Conservation (phyloP, 2,113 vertebrate species). For the Forbesichthys papilliferus region DNA sequence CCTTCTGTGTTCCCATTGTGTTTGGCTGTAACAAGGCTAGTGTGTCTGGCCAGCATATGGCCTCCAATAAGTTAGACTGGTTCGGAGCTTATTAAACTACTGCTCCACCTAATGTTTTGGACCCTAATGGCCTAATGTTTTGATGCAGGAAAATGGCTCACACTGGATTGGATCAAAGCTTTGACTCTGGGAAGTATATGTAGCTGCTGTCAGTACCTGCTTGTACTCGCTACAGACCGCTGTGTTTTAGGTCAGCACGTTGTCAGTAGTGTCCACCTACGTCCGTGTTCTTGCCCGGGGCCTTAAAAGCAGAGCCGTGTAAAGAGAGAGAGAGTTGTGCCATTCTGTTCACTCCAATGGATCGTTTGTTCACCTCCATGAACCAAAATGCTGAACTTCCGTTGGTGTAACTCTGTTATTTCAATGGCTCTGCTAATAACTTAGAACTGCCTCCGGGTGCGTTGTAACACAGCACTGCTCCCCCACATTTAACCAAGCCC, state of each 20-base stretch:
- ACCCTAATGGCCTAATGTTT: constrained; percentile 1
- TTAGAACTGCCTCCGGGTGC: constrained; percentile 31
- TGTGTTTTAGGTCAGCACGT: constrained; percentile 5
- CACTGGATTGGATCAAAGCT: constrained; percentile 1
- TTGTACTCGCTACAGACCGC: constrained; percentile 1
- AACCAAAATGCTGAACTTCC: too few relatives aligned
- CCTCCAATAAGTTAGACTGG: constrained; percentile 45
- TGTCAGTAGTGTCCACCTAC: constrained; percentile 5
- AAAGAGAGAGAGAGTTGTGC: too few relatives aligned
- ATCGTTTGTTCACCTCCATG: too few relatives aligned
- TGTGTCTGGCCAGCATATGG: constrained; percentile 71
- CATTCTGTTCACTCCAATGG: too few relatives aligned
- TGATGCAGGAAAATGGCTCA: background rate
- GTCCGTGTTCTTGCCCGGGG: constrained; percentile 16
- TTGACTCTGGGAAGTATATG: background rate
- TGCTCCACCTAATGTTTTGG: background rate
- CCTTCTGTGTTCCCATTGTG: constrained; percentile 49
- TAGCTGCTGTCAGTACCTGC: background rate
- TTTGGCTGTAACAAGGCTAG: constrained; percentile 49
- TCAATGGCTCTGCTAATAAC: background rate
- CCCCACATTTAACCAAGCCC: constrained; percentile 52
- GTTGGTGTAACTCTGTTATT: too few relatives aligned
- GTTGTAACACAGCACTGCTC: constrained; percentile 58
- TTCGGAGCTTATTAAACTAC: constrained; percentile 38
- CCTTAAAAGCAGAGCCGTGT: too few relatives aligned